A percentile compares a stretch with the other conserved stretches of the same genome.
phyloP scores from a whole-genome alignment of 1,140 invertebrate species.

The Papilio polytes region DNA sequence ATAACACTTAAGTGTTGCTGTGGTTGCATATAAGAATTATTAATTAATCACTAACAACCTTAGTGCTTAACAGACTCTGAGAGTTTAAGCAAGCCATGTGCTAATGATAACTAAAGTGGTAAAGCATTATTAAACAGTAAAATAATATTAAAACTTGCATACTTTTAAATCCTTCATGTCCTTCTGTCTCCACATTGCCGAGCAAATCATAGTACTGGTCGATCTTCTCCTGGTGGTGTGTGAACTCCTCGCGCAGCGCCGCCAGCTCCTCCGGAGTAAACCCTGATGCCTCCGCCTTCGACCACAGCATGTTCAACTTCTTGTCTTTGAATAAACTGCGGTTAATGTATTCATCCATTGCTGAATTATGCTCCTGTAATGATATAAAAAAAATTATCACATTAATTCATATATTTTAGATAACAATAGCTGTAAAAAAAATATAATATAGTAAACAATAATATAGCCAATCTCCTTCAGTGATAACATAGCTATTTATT shows the following conservation, averaged over 20 bases:
- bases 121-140: neutral
- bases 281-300: constrained; percentile 93
- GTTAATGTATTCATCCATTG: constrained; percentile 86
- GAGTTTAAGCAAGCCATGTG: too few relatives aligned
- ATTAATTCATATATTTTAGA: too few relatives aligned
- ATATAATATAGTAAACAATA: too few relatives aligned
- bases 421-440: too few relatives aligned
- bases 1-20: too few relatives aligned
- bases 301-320: constrained; percentile 95
- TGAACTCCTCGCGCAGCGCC: constrained; percentile 94
- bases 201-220: constrained; percentile 94
- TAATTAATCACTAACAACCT: too few relatives aligned
- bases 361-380: constrained; percentile 83
- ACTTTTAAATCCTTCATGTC: constrained; percentile 87
- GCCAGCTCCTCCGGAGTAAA: constrained; percentile 93
- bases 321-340: constrained; percentile 94
- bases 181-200: constrained; percentile 86
- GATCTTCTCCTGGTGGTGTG: constrained; percentile 96
- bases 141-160: constrained; percentile 51
- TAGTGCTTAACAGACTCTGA: too few relatives aligned
- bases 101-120: neutral
- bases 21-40: too few relatives aligned
- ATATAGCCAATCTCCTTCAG: too few relatives aligned
- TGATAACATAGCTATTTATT: too few relatives aligned
- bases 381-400: too few relatives aligned